Conservation (phyloP, 2,888 invertebrate genomes). For the Sesamia inferens region DNA sequence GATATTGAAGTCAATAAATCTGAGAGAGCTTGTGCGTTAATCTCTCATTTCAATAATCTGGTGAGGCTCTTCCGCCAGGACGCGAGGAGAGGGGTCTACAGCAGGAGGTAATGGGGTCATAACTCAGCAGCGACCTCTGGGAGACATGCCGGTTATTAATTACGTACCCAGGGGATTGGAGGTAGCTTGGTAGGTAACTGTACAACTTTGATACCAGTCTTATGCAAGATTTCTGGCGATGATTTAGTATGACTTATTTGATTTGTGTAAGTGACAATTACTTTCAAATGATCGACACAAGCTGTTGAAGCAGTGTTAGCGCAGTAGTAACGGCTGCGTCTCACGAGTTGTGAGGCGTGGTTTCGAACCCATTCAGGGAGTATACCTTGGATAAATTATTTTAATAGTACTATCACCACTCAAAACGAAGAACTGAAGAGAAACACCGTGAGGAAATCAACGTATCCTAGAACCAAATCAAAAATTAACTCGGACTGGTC, state of each 20-base stretch:
- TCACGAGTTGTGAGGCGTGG: background rate
- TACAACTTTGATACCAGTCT: conserved; percentile 6
- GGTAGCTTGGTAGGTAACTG: conserved; percentile 5
- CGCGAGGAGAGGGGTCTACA: conserved; percentile 17
- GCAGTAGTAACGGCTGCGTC: background rate
- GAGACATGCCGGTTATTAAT: conserved; percentile 60
- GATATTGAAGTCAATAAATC: conserved; percentile 63
- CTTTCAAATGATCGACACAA: background rate
- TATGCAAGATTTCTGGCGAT: background rate
- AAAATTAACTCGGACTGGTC: background rate
- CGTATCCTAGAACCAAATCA: background rate
- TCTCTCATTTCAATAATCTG: conserved; percentile 67
- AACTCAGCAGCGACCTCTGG: conserved; percentile 60
- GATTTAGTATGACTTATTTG: background rate
- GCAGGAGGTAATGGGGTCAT: conserved; percentile 58
- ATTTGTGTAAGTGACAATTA: background rate
- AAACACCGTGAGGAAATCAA: too few relatives aligned
- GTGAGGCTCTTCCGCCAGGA: conserved; percentile 37
- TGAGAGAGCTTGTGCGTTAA: conserved; percentile 52
- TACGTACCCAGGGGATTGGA: conserved; percentile 41
- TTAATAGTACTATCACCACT: background rate
- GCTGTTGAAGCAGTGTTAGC: background rate
- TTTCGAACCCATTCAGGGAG: background rate
- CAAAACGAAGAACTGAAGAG: background rate
- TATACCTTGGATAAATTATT: background rate